These are phyloP conservation scores for Clanis bilineata DNA, from an alignment of 2,888 invertebrate species.

Conservation along the genomic window DNA sequence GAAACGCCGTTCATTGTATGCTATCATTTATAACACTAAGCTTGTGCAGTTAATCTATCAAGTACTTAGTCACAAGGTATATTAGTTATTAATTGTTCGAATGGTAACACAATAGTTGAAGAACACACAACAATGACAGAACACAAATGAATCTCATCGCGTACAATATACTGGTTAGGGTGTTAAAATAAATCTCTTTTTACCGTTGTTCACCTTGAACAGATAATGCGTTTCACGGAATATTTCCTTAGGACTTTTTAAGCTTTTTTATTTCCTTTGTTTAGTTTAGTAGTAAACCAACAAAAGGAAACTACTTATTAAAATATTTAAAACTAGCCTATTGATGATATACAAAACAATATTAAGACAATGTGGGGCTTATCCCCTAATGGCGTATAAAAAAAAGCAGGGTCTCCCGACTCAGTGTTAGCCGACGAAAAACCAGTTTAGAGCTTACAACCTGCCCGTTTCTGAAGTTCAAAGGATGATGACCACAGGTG, in stretches of 20 bases:
- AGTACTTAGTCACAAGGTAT: not conserved
- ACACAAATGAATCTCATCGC: not conserved
- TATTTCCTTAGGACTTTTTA: not conserved
- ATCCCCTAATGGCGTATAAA: not conserved
- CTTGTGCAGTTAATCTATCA: not conserved
- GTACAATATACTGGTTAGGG: not conserved
- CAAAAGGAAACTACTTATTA: not conserved
- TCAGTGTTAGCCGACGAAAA: not conserved
- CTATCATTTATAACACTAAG: not conserved
- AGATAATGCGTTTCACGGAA: not conserved
- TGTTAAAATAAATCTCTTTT: not conserved
- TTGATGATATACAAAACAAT: not conserved
- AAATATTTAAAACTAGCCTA: not conserved
- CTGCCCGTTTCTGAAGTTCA: not conserved
- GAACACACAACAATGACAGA: not conserved
- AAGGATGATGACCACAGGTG: not conserved
- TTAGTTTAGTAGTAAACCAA: not conserved
- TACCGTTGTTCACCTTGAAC: not conserved
- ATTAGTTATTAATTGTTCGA: not conserved
- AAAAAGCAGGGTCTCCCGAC: not conserved
- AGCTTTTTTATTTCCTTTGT: not conserved
- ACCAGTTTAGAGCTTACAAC: not conserved
- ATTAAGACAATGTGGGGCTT: not conserved
- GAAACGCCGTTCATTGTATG: not conserved
- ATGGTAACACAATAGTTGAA: not conserved